These are phyloP conservation scores for Antheraea pernyi DNA, from an alignment of 1,140 invertebrate genomes.

Conservation along the genomic window DNA sequence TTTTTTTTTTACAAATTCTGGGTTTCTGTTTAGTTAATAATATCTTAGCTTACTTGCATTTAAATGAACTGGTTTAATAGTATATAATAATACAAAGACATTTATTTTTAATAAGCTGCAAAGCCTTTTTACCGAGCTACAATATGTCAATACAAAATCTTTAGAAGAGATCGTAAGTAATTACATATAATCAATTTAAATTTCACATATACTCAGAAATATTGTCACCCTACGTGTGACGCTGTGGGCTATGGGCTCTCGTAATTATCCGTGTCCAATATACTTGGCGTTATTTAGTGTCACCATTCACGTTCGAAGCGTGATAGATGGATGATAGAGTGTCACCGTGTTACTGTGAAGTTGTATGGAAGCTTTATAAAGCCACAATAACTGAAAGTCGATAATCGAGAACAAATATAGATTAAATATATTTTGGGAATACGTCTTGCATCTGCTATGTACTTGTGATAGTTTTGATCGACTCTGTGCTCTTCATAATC, in stretches of 20 bases:
- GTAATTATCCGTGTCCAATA: slow-evolving; percentile 59
- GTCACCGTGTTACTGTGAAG: not conserved
- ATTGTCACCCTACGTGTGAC: slow-evolving; percentile 32
- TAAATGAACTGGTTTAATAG: too few species aligned
- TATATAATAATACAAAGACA: too few species aligned
- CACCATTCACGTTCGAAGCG: slow-evolving; percentile 29
- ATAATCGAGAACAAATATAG: not conserved
- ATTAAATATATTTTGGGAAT: not conserved
- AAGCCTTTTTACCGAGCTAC: too few species aligned
- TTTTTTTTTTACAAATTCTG: too few species aligned
- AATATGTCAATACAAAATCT: too few species aligned
- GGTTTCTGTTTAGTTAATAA: too few species aligned
- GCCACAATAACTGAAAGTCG: not conserved
- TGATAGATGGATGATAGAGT: slow-evolving; percentile 35
- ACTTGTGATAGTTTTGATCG: not conserved
- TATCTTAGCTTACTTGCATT: too few species aligned
- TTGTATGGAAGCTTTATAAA: not conserved
- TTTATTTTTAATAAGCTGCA: too few species aligned
- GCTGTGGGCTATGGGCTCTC: slow-evolving; percentile 42
- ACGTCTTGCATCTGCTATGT: slow-evolving; percentile 1
- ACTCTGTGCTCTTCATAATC: not conserved
- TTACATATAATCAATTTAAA: not conserved
- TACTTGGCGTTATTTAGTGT: slow-evolving; percentile 50
- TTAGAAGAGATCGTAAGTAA: too few species aligned
- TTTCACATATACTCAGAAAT: not conserved